Base-by-base conservation (phyloP, 2,113 vertebrate species). In the Ceratotherium simum region DNA sequence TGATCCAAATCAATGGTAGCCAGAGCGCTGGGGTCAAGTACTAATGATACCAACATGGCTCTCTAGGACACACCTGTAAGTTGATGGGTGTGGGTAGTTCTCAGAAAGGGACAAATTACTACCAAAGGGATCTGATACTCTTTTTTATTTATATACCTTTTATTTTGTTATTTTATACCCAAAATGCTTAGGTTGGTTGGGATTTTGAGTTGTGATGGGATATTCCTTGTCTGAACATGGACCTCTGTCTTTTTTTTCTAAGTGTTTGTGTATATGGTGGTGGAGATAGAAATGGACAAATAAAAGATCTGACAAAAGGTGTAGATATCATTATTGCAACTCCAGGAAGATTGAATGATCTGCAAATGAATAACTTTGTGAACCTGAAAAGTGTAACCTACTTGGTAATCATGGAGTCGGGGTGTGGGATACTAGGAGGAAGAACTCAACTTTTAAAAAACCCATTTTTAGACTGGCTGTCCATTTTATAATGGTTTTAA, bases 311-410 rank as follows among this genome's bases (percentile, higher is more conserved):
- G 86, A 99, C 98, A 86, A 97, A 98, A 79, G 99, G 99, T 23
- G 99, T 99, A 98, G 99, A 99, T 97, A 99, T 99, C n/a, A 99
- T 99, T 88, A 99, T 99, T 89, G 99, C 99, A 89, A 99, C 99
- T 78, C 99, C 99, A 3, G 99, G 99, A 79, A 99, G 99, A 85
- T 96, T 99, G 65, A 99, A 99, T 81, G 99, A 99, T 96, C 99
- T 99, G 21, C 99, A 99, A 75, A 99, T 99, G 99, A 99, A 99
- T 96, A 98, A 99, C 64, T 99, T 99, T 96, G 98, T 99, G 98
- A 99, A 98, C 95, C 98, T 99, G 79, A 99, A 83, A 97, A 99
- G 99, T 91, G 97, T 99, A 96, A 99, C 99, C 0, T 99, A 99
- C 97, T 98, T 99, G 99, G 99, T 99, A 98, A 99, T 99, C 97